These are phyloP conservation scores for Coregonus ussuriensis DNA, from an alignment of 2,797 vertebrate species.

Conservation along the genomic window DNA sequence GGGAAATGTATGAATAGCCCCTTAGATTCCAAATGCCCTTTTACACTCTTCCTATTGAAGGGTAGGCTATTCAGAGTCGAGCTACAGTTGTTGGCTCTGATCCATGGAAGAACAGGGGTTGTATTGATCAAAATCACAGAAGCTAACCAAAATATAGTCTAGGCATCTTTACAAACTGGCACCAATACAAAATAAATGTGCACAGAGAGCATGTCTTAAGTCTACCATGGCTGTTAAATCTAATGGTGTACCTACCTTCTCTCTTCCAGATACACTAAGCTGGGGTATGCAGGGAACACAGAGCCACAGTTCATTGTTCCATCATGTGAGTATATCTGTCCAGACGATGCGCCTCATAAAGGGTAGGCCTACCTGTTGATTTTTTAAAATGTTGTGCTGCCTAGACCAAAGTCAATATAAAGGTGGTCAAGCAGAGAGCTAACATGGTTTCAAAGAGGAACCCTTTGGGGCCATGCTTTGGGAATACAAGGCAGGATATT, in stretches of 20 bases:
- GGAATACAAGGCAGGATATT: background rate
- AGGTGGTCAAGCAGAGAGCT: background rate
- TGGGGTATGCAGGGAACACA: conserved; percentile 97
- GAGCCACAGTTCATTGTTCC: conserved; percentile 98
- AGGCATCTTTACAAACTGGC: background rate
- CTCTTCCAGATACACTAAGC: conserved; percentile 91
- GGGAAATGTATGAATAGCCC: conserved; percentile 38
- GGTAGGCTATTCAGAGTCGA: conserved; percentile 33
- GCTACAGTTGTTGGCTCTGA: conserved; percentile 51
- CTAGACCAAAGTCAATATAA: background rate
- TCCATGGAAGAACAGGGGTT: conserved; percentile 38
- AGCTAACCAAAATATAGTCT: conserved; percentile 20
- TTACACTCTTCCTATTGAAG: conserved; percentile 24
- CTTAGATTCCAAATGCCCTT: conserved; percentile 37
- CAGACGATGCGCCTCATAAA: background rate
- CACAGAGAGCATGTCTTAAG: background rate
- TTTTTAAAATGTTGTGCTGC: background rate
- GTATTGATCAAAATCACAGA: conserved; percentile 51
- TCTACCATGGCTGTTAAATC: background rate
- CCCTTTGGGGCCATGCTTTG: background rate
- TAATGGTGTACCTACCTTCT: conserved; percentile 15
- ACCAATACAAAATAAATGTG: background rate
- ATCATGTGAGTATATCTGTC: conserved; percentile 88
- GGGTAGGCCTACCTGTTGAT: background rate
- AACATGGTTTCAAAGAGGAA: background rate